Evolutionary conservation across 2,797 vertebrate genomes (phyloP).

Genomic region (Helicolenus hilgendorfi): DNA sequence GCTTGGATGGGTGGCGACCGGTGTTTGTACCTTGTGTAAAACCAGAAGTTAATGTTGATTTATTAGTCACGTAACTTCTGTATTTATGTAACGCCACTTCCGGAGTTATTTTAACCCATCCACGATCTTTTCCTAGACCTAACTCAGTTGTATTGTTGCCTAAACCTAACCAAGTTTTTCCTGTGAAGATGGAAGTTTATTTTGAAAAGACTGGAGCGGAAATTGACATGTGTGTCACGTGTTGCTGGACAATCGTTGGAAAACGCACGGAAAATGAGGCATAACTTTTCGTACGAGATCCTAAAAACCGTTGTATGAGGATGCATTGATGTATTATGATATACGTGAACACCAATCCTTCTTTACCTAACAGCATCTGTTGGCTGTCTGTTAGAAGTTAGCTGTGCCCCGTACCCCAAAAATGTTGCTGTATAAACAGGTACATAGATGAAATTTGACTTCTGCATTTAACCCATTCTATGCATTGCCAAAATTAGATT

Average conservation of each 20-base stretch:
- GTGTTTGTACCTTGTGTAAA: too few relatives aligned
- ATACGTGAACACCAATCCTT: neutral
- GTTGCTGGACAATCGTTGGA: neutral
- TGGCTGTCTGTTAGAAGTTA: neutral
- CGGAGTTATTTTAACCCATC: neutral
- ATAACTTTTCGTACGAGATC: neutral
- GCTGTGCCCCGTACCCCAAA: neutral
- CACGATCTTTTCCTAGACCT: neutral
- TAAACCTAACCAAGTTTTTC: neutral
- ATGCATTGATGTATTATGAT: neutral
- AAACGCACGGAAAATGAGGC: neutral
- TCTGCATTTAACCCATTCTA: neutral
- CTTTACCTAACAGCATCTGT: neutral
- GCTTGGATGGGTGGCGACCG: too few relatives aligned
- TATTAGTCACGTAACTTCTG: neutral
- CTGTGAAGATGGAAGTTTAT: neutral
- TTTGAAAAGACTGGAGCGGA: neutral
- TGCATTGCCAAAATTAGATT: neutral
- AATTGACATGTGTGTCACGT: neutral
- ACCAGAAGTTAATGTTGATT: neutral
- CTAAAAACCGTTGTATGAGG: neutral
- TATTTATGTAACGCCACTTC: neutral
- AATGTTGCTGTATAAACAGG: neutral
- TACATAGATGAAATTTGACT: neutral
- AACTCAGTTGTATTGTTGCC: neutral